Conservation (phyloP, 2,888 invertebrate genomes). For the Griposia aprilina region DNA sequence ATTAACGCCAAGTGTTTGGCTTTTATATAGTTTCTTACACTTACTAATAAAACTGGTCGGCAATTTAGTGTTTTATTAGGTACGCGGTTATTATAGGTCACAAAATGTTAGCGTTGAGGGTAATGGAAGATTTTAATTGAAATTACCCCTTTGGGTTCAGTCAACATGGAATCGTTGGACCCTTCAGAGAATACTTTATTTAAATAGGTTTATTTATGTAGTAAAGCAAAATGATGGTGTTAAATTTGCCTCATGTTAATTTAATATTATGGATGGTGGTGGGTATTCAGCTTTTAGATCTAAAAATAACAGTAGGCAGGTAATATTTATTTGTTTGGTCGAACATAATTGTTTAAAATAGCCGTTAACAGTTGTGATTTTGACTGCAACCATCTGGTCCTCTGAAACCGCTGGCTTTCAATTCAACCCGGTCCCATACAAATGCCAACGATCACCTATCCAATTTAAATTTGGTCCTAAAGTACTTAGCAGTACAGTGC, state of each 20-base stretch:
- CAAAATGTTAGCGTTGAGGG: conserved; percentile 47
- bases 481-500: conserved; percentile 42
- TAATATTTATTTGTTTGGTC: not conserved
- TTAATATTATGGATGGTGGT: not conserved
- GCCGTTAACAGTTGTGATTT: not conserved
- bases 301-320: conserved; percentile 1
- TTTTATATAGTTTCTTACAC: conserved; percentile 67
- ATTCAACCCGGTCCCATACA: not conserved
- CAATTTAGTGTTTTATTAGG: conserved; percentile 60
- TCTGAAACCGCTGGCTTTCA: not conserved
- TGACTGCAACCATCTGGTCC: not conserved
- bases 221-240: conserved; percentile 9
- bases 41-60: conserved; percentile 63
- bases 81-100: conserved; percentile 53
- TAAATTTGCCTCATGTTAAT: conserved; percentile 14
- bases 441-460: conserved; percentile 24
- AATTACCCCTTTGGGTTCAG: conserved; percentile 51
- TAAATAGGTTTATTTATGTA: conserved; percentile 36
- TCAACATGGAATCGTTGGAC: conserved; percentile 29
- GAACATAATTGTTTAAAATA: not conserved
- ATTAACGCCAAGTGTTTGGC: conserved; percentile 65
- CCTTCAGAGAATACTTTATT: conserved; percentile 34
- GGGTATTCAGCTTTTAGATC: not conserved
- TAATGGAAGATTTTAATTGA: conserved; percentile 55
- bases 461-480: conserved; percentile 51